Evolutionary conservation across 92 coral and sea anemone species (phyloP).

Genomic region (Siderastrea siderea): DNA sequence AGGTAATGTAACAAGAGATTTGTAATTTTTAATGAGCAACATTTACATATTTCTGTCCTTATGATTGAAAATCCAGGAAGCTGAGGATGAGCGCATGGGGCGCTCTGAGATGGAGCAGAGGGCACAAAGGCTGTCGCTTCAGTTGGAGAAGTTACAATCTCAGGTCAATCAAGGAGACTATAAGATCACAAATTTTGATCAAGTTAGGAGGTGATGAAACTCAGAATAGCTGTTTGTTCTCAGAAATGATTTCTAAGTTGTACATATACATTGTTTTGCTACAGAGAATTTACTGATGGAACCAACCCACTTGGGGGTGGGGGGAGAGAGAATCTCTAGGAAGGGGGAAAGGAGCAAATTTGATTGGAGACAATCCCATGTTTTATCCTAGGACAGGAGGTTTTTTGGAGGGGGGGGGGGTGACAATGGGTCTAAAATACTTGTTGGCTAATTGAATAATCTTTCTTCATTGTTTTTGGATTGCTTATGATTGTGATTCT

Average conservation of each 20-base stretch:
- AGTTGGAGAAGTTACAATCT: constrained; percentile 84
- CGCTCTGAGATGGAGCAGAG: constrained; percentile 91
- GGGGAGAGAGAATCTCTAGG: neutral
- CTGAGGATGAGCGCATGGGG: constrained; percentile 87
- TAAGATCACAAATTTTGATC: constrained; percentile 90
- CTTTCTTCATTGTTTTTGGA: neutral
- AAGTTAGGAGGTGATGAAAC: constrained; percentile 79
- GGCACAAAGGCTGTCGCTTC: constrained; percentile 82
- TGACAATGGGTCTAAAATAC: neutral
- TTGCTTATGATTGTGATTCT: neutral
- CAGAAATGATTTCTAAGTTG: neutral
- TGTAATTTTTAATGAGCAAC: too few relatives aligned
- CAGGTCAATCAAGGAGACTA: constrained; percentile 87
- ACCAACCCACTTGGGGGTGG: neutral
- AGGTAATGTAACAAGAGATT: too few relatives aligned
- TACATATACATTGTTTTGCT: neutral
- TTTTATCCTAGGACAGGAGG: neutral
- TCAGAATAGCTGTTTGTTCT: too few relatives aligned
- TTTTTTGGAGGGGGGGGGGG: neutral
- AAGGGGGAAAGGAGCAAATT: neutral
- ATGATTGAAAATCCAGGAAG: constrained; percentile 65
- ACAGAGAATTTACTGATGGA: neutral
- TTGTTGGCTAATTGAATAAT: neutral
- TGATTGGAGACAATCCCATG: too few relatives aligned
- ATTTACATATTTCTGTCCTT: neutral